Base-by-base conservation (phyloP, 2,797 vertebrate genomes). In the Siniperca scherzeri region DNA sequence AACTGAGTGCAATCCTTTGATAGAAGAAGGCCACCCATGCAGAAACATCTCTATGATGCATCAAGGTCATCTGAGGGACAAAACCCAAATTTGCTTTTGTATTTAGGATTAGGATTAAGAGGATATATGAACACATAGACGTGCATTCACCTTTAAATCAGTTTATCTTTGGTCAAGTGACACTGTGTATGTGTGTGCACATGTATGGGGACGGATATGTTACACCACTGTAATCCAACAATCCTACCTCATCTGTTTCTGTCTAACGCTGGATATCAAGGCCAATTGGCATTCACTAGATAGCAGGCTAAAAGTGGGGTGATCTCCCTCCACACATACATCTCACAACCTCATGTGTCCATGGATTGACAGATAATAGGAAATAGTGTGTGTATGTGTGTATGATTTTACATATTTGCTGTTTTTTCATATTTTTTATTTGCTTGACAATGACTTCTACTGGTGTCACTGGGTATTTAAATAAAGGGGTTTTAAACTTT, bases 171-270 rank as follows among this genome's bases (percentile, higher is more conserved):
- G 21, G 22, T 64, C 14, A 2, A 69, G 74, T 59, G 64, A 62
- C 25, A 53, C n/a, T 30, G 48, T 62, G 27, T 70, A 40, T 81
- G 27, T 9, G 61, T 52, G 38, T 16, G 38, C 11, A 1, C 33
- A 33, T 8, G 14, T 62, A 13, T 38, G 57, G 36, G 70, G 57
- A 66, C 1, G 25, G 44, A 78, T 68, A 33, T 74, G 78, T 86
- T 77, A 82, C 76, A 80, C 46, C 27, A 21, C 66, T 70, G 55
- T 88, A 86, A 83, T 91, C 90, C 89, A 84, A 69, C 82, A 90
- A 90, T 83, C 74, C 83, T 44, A 40, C 75, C 87, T 90, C 88
- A 89, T 92, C 74, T 80, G 75, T 92, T 73, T 87, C 66, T 78
- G 65, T 84, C 73, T 80, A 67, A 85, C 7, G 12, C 75, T 53